A percentile compares a stretch with the other conserved stretches of the same genome.
Conservation (phyloP, 1,140 invertebrate genomes). For the Caerostris darwini region DNA sequence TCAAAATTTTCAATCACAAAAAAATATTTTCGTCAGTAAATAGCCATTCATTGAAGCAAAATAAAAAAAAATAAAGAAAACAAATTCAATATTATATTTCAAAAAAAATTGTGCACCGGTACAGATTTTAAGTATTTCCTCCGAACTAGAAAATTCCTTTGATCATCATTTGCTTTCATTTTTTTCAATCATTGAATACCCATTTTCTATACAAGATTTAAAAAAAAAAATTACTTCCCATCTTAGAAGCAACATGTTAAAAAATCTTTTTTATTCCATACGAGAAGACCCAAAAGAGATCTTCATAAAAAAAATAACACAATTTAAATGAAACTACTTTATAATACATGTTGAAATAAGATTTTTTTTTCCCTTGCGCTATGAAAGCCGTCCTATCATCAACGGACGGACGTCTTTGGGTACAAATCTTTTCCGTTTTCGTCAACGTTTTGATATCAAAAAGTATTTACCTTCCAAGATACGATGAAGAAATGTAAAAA, state of each 20-base stretch:
- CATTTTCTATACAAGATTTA: background rate
- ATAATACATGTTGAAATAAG: slow-evolving; percentile 29
- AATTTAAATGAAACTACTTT: slow-evolving; percentile 63
- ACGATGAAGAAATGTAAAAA: slow-evolving; percentile 36
- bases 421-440: background rate
- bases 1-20: no score
- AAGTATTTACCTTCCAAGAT: slow-evolving; percentile 65
- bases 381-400: background rate
- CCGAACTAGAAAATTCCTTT: background rate
- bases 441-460: slow-evolving; percentile 53
- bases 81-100: no score
- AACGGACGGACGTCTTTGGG: background rate
- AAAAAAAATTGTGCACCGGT: no score
- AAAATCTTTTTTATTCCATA: background rate
- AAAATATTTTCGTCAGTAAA: no score
- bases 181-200: background rate
- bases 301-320: background rate
- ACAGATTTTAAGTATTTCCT: no score
- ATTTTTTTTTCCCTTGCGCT: background rate
- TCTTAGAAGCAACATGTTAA: slow-evolving; percentile 2
- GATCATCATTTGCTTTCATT: background rate
- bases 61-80: no score
- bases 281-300: slow-evolving; percentile 19
- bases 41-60: no score
- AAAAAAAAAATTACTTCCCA: background rate